These are phyloP conservation scores for Drosophila littoralis DNA, from an alignment of 1,140 invertebrate species.

Conservation along the genomic window DNA sequence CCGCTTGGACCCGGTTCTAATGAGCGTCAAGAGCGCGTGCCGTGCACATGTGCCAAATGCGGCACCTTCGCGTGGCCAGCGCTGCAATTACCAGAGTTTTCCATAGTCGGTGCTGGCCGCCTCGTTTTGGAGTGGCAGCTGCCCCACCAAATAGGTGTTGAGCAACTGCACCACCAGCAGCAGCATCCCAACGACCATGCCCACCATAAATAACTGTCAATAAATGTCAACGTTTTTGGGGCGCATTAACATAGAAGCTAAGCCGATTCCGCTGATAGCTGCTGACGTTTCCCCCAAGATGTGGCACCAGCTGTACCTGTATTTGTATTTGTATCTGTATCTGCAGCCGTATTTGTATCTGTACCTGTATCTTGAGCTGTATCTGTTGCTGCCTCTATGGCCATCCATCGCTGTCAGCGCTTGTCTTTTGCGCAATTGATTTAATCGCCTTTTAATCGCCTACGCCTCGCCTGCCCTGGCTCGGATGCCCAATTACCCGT, in stretches of 20 bases:
- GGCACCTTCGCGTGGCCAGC: constrained; percentile 67
- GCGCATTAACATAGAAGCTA: constrained; percentile 78
- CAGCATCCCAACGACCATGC: constrained; percentile 43
- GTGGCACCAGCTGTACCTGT: constrained; percentile 4
- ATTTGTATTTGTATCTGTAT: constrained; percentile 3
- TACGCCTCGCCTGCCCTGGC: constrained; percentile 59
- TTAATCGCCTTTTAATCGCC: constrained; percentile 80
- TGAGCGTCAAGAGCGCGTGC: constrained; percentile 73
- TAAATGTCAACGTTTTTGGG: constrained; percentile 78
- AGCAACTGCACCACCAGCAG: constrained; percentile 21
- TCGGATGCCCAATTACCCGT: constrained; percentile 66
- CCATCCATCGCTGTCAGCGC: constrained; percentile 49
- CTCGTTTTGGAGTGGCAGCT: constrained; percentile 50
- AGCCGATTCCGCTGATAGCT: constrained; percentile 72
- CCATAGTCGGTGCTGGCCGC: constrained; percentile 38
- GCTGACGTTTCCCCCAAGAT: constrained; percentile 40
- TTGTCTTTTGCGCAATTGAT: constrained; percentile 62
- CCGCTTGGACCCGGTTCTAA: constrained; percentile 51
- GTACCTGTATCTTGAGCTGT: constrained; percentile 1
- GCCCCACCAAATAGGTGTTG: constrained; percentile 67
- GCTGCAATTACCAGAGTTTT: constrained; percentile 46
- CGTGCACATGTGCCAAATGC: constrained; percentile 65
- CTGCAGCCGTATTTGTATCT: neutral
- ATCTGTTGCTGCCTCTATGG: constrained; percentile 12
- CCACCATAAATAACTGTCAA: constrained; percentile 79